A percentile compares a stretch with the other conserved stretches of the same genome.
Evolutionary conservation across 2,888 invertebrate genomes (phyloP).

Genomic region (Brachyopa scutellaris): DNA sequence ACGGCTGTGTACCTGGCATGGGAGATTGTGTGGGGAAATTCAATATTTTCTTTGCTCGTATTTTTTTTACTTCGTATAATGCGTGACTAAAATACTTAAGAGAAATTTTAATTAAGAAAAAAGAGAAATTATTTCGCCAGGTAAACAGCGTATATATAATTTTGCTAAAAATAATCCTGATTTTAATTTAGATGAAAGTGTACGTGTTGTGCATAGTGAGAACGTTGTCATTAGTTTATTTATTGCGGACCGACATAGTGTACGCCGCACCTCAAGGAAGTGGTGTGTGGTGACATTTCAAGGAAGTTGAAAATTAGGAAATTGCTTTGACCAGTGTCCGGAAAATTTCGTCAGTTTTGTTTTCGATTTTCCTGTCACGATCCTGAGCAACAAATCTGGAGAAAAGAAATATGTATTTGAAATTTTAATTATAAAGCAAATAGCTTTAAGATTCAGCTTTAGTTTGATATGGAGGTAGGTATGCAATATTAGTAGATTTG

Average conservation of each 20-base stretch:
- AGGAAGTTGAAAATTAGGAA: not conserved
- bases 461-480: too few relatives aligned
- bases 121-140: conserved; percentile 20
- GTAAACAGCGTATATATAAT: conserved; percentile 12
- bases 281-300: not conserved
- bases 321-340: not conserved
- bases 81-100: conserved; percentile 37
- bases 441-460: too few relatives aligned
- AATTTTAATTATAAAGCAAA: too few relatives aligned
- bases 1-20: too few relatives aligned
- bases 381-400: too few relatives aligned
- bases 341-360: not conserved
- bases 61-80: conserved; percentile 10
- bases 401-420: too few relatives aligned
- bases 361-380: too few relatives aligned
- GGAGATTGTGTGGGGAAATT: not conserved
- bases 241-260: not conserved
- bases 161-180: not conserved
- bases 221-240: not conserved
- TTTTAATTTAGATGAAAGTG: conserved; percentile 22
- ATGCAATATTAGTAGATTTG: too few relatives aligned
- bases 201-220: not conserved
- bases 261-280: not conserved
- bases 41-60: too few relatives aligned
- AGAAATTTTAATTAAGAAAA: conserved; percentile 36